phyloP scores from a whole-genome alignment of 2,888 invertebrate genomes.

The Heliothis peltigera region DNA sequence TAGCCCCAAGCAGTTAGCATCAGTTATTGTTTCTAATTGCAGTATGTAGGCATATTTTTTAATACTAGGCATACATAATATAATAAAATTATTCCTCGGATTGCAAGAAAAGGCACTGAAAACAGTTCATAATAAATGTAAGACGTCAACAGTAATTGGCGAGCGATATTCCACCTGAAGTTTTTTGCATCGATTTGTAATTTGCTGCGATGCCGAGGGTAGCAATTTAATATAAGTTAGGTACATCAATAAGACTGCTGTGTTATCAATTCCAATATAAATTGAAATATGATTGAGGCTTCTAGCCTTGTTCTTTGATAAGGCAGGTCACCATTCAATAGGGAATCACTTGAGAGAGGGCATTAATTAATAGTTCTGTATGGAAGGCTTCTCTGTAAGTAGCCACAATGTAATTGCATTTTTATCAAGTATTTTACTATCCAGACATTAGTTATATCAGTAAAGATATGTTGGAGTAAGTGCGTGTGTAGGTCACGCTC shows the following conservation, averaged over 20 bases:
- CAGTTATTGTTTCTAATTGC: no score
- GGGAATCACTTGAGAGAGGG: constrained; percentile 3
- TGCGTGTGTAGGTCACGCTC: neutral
- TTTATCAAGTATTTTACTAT: neutral
- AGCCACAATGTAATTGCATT: neutral
- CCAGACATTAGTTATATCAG: no score
- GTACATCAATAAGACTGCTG: constrained; percentile 1
- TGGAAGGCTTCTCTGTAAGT: neutral
- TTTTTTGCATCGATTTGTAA: constrained; percentile 3
- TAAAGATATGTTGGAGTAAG: neutral
- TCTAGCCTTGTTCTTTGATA: constrained; percentile 13
- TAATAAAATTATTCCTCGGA: neutral
- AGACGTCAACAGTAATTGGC: neutral
- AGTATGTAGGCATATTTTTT: no score
- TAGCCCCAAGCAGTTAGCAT: no score
- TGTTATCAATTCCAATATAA: constrained; percentile 20
- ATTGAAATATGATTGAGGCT: constrained; percentile 8
- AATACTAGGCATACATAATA: no score
- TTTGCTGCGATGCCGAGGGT: constrained; percentile 1
- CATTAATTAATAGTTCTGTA: constrained; percentile 3
- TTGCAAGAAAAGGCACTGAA: neutral
- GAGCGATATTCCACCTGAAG: constrained; percentile 6
- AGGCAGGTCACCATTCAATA: constrained; percentile 13
- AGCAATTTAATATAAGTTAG: constrained; percentile 21
- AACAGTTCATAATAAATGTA: neutral